Percentiles rank a stretch among this genome's conserved stretches.
phyloP scores from a whole-genome alignment of 2,113 vertebrate genomes.

The Paedocypris sp. region DNA sequence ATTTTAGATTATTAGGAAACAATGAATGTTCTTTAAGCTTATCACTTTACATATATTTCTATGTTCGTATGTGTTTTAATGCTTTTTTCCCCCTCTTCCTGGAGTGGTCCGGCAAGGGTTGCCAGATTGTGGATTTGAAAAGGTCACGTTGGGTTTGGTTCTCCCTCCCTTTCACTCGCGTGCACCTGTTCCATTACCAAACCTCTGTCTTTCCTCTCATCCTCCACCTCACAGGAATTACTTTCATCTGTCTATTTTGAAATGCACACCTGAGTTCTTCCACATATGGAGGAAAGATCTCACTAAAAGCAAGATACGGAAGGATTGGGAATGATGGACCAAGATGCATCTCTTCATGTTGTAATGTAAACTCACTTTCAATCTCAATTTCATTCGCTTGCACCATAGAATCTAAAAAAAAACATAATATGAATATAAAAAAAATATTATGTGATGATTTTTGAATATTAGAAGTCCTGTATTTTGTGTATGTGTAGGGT shows the following conservation, averaged over 20 bases:
- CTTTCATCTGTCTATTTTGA: slow-evolving; percentile 31
- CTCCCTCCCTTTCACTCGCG: background rate
- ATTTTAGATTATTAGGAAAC: no score
- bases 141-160: slow-evolving; percentile 21
- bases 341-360: background rate
- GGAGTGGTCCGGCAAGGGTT: slow-evolving; percentile 4
- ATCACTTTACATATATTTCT: no score
- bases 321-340: background rate
- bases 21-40: no score
- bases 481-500: no score
- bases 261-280: slow-evolving; percentile 23
- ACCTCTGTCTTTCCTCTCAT: slow-evolving; percentile 12
- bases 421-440: no score
- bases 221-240: background rate
- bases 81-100: no score
- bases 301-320: background rate
- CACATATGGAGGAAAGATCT: background rate
- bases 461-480: no score
- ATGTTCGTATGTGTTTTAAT: no score
- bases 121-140: slow-evolving; percentile 10
- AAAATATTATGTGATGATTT: no score
- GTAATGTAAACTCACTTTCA: no score
- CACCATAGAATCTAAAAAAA: no score
- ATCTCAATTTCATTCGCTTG: no score
- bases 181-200: slow-evolving; percentile 31